phyloP scores from a whole-genome alignment of 2,888 invertebrate genomes.

The Quadroppia sp. region DNA sequence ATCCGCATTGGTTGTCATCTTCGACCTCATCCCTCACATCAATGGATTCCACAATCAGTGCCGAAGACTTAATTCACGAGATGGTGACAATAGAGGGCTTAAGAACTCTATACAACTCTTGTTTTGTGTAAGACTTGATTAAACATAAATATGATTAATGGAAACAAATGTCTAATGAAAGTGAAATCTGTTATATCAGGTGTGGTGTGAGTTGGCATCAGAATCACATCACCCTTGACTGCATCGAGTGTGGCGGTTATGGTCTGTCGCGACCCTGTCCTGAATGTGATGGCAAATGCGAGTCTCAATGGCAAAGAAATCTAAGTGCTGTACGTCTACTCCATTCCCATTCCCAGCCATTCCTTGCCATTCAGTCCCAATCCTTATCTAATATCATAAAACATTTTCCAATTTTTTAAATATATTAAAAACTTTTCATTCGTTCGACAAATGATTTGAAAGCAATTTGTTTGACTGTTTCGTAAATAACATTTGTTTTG shows the following conservation, averaged over 20 bases:
- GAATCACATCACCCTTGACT: conserved; percentile 70
- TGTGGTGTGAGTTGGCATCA: conserved; percentile 77
- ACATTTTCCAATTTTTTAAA: not conserved
- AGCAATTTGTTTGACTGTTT: no score
- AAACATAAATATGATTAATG: no score
- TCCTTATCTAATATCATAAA: not conserved
- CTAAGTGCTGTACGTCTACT: conserved; percentile 58
- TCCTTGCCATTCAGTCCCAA: not conserved
- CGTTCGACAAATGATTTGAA: not conserved
- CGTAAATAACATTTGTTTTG: no score
- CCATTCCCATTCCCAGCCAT: not conserved
- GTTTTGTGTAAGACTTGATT: conserved; percentile 60
- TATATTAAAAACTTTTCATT: not conserved
- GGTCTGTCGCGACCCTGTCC: conserved; percentile 70
- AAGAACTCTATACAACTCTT: conserved; percentile 66
- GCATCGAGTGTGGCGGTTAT: conserved; percentile 74
- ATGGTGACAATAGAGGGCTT: conserved; percentile 61
- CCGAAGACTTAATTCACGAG: conserved; percentile 34
- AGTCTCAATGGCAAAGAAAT: conserved; percentile 68
- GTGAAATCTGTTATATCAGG: conserved; percentile 51
- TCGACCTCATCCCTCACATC: not conserved
- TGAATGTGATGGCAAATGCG: conserved; percentile 69
- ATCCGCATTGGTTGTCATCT: conserved; percentile 28
- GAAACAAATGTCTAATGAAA: no score
- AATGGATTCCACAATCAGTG: not conserved